phyloP scores from a whole-genome alignment of 2,888 invertebrate genomes.

The Plebejus melissa region DNA sequence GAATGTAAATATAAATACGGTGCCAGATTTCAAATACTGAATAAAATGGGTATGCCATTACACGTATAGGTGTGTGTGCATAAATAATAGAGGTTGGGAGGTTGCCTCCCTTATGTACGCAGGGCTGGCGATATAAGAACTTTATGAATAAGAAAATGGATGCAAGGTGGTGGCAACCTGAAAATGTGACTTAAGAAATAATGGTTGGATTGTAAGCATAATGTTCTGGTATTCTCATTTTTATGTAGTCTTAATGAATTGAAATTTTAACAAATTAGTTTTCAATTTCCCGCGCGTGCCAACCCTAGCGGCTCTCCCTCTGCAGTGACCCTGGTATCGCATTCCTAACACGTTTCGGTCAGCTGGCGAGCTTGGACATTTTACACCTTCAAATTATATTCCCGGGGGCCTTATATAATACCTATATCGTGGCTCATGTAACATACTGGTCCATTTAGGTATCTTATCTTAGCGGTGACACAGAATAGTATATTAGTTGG shows the following conservation, averaged over 20 bases:
- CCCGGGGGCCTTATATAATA: constrained; percentile 6
- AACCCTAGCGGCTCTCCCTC: not conserved
- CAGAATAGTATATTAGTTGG: not conserved
- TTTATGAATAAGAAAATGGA: not conserved
- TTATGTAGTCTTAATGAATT: not conserved
- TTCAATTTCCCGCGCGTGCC: not conserved
- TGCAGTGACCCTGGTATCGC: constrained; percentile 32
- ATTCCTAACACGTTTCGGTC: constrained; percentile 38
- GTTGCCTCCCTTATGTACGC: not conserved
- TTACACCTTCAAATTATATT: constrained; percentile 23
- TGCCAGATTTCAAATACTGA: constrained; percentile 7
- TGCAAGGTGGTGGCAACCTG: not conserved
- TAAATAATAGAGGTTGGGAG: constrained; percentile 13
- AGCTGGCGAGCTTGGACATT: constrained; percentile 25
- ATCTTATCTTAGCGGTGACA: not conserved
- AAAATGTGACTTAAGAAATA: not conserved
- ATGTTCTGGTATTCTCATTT: not conserved
- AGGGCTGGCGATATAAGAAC: not conserved
- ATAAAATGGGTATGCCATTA: constrained; percentile 16
- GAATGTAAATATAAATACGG: not conserved
- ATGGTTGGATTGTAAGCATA: not conserved
- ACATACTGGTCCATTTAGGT: not conserved
- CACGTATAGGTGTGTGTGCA: constrained; percentile 3
- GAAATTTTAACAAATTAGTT: not conserved
- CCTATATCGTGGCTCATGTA: not conserved